Evolutionary conservation across 2,888 invertebrate genomes (phyloP), one percentile per base, ranked within the genome.

Genomic region (Synergus itoensis): DNA sequence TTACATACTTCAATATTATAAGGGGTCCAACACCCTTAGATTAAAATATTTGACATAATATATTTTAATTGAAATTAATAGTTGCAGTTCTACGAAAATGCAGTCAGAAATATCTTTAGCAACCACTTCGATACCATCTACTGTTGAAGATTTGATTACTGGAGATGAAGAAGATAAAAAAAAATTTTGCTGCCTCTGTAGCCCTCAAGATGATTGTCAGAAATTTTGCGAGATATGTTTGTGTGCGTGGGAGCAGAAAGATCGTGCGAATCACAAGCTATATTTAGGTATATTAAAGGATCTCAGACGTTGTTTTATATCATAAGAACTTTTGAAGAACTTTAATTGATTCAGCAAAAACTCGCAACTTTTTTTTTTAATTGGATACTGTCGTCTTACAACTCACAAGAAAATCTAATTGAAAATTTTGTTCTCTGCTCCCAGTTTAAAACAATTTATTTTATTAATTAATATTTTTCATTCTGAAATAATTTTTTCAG

Each of bases 221-320:
- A 73, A 73, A 11, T 73, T 21, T 73, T 73, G 73, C 36, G 73
- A 73, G 36, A 53, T 73, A 16, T 73, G 73, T 40, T 53, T n/a
- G 48, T 73, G 53, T 16, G 73, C 53, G 14, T 53, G 73, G 28
- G 53, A 73, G 36, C 45, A n/a, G 28, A n/a, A 53, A 36, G 14
- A 48, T 28, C 43, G 45, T 9, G 36, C 16, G 36, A 73, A 53
- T 53, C 73, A 53, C 9, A 48, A 5, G 48, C 36, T 73, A 28
- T 73, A 53, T 73, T 53, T 48, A 43, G 67, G 67, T 67, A 40
- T n/a, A 67, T 1, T 21, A 14, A n/a, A 65, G 64, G 7, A 65
- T 60, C 12, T 1, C 21, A 60, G 11, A 21, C 12, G 12, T 21
- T 60, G 12, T 12, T 60, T 21, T 21, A 60, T 21, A 12, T 60